Evolutionary conservation across 2,797 vertebrate species (phyloP).

Genomic region (Zenarchopterus dispar): DNA sequence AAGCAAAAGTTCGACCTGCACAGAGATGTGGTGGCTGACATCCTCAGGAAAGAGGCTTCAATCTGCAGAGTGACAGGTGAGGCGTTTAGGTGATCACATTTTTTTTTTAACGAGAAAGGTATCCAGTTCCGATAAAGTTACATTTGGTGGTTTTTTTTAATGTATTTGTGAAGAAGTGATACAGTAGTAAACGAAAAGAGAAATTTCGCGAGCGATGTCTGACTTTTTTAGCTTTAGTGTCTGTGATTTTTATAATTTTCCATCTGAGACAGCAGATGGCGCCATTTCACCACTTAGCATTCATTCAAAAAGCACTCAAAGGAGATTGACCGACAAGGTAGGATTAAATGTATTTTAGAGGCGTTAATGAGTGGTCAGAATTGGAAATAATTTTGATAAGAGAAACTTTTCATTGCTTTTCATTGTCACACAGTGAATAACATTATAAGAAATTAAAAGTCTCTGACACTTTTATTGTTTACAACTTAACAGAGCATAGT

Average conservation of each 20-base stretch:
- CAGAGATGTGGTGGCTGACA: slow-evolving; percentile 72
- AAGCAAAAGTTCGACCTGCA: slow-evolving; percentile 72
- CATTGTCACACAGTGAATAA: too few relatives aligned
- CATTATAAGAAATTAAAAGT: too few relatives aligned
- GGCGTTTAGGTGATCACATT: slow-evolving; percentile 50
- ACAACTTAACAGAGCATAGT: too few relatives aligned
- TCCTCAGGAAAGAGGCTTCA: slow-evolving; percentile 75
- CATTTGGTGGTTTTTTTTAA: neutral
- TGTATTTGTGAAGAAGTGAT: fast-evolving
- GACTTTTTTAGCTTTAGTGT: neutral
- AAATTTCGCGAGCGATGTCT: neutral
- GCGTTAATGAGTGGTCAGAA: too few relatives aligned
- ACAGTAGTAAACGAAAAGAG: neutral
- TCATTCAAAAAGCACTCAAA: neutral
- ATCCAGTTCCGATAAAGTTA: fast-evolving
- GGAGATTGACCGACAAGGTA: too few relatives aligned
- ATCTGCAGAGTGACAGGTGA: slow-evolving; percentile 75
- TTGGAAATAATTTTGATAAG: too few relatives aligned
- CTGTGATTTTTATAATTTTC: neutral
- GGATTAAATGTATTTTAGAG: too few relatives aligned
- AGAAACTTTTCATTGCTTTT: too few relatives aligned
- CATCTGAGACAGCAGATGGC: slow-evolving; percentile 36
- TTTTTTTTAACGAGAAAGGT: neutral
- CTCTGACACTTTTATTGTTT: too few relatives aligned
- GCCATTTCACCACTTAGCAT: slow-evolving; percentile 17